phyloP scores from a whole-genome alignment of 2,113 vertebrate species.

The Hemiprocne comata region DNA sequence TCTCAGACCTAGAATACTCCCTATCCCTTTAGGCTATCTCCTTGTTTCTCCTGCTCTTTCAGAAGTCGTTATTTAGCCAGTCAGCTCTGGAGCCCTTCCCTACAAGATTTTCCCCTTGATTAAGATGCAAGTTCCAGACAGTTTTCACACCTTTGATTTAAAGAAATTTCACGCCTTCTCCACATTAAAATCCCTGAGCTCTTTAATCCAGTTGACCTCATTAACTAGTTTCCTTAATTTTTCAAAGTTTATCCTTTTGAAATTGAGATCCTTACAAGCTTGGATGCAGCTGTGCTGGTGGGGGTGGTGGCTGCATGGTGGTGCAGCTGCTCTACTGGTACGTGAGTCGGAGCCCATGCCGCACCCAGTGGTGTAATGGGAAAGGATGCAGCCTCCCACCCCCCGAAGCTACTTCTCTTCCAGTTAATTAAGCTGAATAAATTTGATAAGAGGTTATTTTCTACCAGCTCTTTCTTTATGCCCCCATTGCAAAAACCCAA shows the following conservation, averaged over 20 bases:
- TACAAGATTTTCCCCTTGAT: slow-evolving; percentile 53
- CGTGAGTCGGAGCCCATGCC: fast-evolving
- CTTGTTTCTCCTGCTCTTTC: slow-evolving; percentile 28
- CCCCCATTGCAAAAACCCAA: background rate
- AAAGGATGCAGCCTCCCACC: background rate
- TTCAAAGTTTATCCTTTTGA: slow-evolving; percentile 55
- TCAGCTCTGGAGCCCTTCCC: slow-evolving; percentile 18
- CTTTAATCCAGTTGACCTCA: slow-evolving; percentile 70
- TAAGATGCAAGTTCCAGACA: slow-evolving; percentile 66
- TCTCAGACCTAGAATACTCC: background rate
- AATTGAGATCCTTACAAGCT: slow-evolving; percentile 39
- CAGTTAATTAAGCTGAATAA: slow-evolving; percentile 7
- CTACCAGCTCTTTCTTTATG: background rate
- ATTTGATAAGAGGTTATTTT: background rate
- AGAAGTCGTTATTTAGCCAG: slow-evolving; percentile 43
- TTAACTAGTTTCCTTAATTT: slow-evolving; percentile 69
- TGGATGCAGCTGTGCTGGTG: slow-evolving; percentile 25
- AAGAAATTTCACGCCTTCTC: slow-evolving; percentile 69
- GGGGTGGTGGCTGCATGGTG: background rate
- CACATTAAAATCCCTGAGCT: slow-evolving; percentile 65
- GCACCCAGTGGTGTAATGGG: background rate
- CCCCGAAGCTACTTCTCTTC: background rate
- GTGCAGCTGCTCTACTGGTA: background rate
- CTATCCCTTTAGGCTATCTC: background rate
- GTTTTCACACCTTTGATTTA: slow-evolving; percentile 70